Conservation (phyloP, 2,113 vertebrate genomes). For the Anhinga anhinga region DNA sequence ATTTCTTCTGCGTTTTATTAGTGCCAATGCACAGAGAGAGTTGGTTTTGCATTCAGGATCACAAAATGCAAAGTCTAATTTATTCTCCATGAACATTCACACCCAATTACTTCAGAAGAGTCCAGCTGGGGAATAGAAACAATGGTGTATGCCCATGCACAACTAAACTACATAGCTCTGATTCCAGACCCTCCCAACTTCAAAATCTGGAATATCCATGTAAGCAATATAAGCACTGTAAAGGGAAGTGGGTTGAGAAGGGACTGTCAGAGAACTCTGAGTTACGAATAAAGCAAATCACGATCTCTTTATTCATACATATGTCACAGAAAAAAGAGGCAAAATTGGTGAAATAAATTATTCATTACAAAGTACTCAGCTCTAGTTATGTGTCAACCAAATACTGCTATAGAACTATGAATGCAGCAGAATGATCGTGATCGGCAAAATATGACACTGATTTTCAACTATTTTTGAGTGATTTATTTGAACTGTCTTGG, state of each 20-base stretch:
- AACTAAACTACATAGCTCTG: not conserved
- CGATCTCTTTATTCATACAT: constrained; percentile 46
- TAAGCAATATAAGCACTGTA: not conserved
- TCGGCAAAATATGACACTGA: not conserved
- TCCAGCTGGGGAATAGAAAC: constrained; percentile 13
- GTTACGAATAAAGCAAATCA: not conserved
- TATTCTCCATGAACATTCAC: constrained; percentile 35
- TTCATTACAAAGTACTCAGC: constrained; percentile 18
- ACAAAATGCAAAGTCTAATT: constrained; percentile 41
- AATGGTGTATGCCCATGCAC: not conserved
- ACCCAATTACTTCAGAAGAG: constrained; percentile 49
- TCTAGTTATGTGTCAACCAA: not conserved
- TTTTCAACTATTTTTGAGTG: not conserved
- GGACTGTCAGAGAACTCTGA: constrained; percentile 26
- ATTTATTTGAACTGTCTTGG: not conserved
- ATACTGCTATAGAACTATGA: not conserved
- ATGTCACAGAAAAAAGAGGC: not conserved
- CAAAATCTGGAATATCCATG: not conserved
- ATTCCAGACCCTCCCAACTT: not conserved
- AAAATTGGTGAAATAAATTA: constrained; percentile 56
- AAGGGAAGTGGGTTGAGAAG: not conserved
- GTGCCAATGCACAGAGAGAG: constrained; percentile 13
- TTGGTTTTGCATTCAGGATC: constrained; percentile 23
- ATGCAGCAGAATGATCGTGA: not conserved
- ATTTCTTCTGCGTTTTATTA: not conserved